These are phyloP conservation scores for Drosophila longiperda DNA, from an alignment of 2,888 invertebrate genomes.

Conservation along the genomic window DNA sequence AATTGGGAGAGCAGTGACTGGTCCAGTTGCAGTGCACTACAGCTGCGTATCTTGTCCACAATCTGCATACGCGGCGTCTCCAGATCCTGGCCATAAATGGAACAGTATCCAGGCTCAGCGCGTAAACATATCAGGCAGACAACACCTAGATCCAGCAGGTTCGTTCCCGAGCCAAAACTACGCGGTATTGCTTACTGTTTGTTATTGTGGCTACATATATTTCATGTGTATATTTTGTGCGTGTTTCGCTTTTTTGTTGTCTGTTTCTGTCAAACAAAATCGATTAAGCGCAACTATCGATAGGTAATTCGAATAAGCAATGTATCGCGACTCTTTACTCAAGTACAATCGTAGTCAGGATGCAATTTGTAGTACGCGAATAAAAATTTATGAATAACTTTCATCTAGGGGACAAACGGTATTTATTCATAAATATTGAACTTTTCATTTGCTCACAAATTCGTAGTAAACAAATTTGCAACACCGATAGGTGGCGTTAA, in stretches of 20 bases:
- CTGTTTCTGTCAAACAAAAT: slow-evolving; percentile 19
- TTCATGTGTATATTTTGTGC: slow-evolving; percentile 54
- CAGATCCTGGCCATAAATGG: slow-evolving; percentile 77
- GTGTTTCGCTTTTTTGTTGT: slow-evolving; percentile 50
- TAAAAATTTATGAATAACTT: background rate
- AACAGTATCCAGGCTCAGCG: slow-evolving; percentile 73
- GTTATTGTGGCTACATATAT: slow-evolving; percentile 27
- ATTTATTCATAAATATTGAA: background rate
- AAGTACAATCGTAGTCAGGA: background rate
- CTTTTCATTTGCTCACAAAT: background rate
- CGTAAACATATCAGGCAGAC: slow-evolving; percentile 83
- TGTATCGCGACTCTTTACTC: background rate
- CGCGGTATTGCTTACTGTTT: slow-evolving; percentile 55
- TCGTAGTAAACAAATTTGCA: background rate
- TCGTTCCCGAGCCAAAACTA: slow-evolving; percentile 34
- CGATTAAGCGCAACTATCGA: slow-evolving; percentile 41
- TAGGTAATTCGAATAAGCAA: background rate
- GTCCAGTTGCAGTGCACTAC: slow-evolving; percentile 76
- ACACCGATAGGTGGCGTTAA: slow-evolving; percentile 1
- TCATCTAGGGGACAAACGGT: background rate
- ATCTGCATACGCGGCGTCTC: slow-evolving; percentile 71
- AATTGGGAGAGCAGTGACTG: slow-evolving; percentile 69
- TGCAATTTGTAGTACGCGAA: background rate
- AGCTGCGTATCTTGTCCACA: slow-evolving; percentile 82
- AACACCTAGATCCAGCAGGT: slow-evolving; percentile 78